These are phyloP conservation scores for Euura saliciscinereae DNA, from an alignment of 1,140 invertebrate species.

Conservation along the genomic window DNA sequence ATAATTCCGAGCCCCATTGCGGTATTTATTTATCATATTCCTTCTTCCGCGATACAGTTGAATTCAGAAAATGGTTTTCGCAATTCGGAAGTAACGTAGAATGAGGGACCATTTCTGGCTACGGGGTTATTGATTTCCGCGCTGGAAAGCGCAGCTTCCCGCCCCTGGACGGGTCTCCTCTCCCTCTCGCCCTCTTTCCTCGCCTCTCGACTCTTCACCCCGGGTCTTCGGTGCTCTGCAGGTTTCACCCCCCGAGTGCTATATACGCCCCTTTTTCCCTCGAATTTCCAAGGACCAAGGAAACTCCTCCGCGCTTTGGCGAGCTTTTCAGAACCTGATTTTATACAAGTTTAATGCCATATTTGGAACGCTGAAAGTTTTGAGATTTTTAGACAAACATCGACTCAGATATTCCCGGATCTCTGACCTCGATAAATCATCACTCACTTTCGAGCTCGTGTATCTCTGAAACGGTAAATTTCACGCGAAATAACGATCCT, in stretches of 20 bases:
- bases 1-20: too few species aligned
- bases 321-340: background rate
- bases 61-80: background rate
- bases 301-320: too few species aligned
- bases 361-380: background rate
- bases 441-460: too few species aligned
- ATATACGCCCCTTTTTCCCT: background rate
- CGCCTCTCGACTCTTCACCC: conserved; percentile 28
- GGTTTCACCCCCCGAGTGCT: background rate
- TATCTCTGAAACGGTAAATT: too few species aligned
- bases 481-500: too few species aligned
- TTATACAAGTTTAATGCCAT: background rate
- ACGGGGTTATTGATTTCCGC: conserved; percentile 54
- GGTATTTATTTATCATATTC: too few species aligned
- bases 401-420: too few species aligned
- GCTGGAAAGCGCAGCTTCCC: conserved; percentile 46
- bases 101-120: conserved; percentile 23
- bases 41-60: background rate
- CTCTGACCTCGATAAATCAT: too few species aligned
- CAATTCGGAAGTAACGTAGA: background rate
- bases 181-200: conserved; percentile 17
- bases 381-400: background rate
- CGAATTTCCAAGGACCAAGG: background rate
- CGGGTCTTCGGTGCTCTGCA: conserved; percentile 30
- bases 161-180: conserved; percentile 21